Conservation (phyloP, 2,888 invertebrate species). For the Drosophila neutralis region DNA sequence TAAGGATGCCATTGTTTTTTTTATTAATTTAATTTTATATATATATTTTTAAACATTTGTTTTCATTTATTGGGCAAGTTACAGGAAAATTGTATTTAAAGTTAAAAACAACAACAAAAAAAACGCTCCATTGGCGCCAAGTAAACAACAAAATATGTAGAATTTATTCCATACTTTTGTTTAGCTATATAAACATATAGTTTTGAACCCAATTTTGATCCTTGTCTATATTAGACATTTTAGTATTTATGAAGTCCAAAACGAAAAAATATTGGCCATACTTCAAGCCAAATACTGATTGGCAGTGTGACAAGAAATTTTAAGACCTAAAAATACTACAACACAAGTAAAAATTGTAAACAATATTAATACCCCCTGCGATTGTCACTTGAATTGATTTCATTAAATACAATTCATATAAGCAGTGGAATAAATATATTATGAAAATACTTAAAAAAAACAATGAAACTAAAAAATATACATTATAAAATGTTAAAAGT, state of each 20-base stretch:
- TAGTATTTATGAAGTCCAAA: constrained; percentile 57
- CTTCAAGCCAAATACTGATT: constrained; percentile 39
- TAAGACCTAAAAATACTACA: constrained; percentile 32
- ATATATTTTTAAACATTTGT: constrained; percentile 14
- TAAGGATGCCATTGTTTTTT: constrained; percentile 45
- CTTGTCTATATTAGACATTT: constrained; percentile 80
- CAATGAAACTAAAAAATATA: constrained; percentile 13
- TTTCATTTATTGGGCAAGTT: constrained; percentile 47
- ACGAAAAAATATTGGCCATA: constrained; percentile 46
- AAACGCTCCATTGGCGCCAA: constrained; percentile 63
- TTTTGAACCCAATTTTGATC: constrained; percentile 67
- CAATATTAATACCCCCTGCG: constrained; percentile 22
- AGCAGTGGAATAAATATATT: constrained; percentile 10
- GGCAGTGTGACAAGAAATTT: constrained; percentile 7
- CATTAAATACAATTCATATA: constrained; percentile 28
- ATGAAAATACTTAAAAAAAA: constrained; percentile 6
- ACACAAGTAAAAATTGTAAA: constrained; percentile 36
- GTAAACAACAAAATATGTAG: constrained; percentile 29
- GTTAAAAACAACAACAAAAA: constrained; percentile 19
- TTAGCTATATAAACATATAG: constrained; percentile 53
- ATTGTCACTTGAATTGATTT: constrained; percentile 33
- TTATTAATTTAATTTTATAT: neutral
- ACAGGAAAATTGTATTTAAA: constrained; percentile 61
- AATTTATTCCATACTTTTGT: constrained; percentile 52
- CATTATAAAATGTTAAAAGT: constrained; percentile 40